These are phyloP conservation scores for Zaprionus africanus DNA, from an alignment of 1,140 invertebrate genomes.

Conservation along the genomic window DNA sequence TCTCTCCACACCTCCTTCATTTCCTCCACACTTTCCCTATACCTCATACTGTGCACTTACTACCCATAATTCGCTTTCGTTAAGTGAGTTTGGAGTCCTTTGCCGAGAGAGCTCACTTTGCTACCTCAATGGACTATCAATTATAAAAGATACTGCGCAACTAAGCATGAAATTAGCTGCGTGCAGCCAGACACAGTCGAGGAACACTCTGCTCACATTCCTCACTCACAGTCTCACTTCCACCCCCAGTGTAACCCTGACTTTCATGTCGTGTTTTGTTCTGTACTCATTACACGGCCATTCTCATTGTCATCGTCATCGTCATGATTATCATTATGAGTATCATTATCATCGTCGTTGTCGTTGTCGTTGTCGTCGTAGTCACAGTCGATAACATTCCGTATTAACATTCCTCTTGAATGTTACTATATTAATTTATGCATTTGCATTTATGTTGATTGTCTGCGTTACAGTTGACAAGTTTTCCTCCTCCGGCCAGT, in stretches of 20 bases:
- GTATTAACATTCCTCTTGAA: conserved; percentile 43
- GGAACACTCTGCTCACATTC: conserved; percentile 6
- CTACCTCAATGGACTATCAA: conserved; percentile 50
- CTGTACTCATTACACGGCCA: conserved; percentile 51
- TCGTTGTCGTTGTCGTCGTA: conserved; percentile 20
- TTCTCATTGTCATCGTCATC: conserved; percentile 41
- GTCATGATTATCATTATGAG: background rate
- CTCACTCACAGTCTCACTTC: conserved; percentile 12
- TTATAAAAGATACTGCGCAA: conserved; percentile 70
- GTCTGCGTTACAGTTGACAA: conserved; percentile 79
- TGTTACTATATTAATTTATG: conserved; percentile 81
- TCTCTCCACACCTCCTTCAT: too few relatives aligned
- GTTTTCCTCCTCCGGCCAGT: conserved; percentile 44
- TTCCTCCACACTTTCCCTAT: too few relatives aligned
- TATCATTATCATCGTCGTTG: conserved; percentile 39
- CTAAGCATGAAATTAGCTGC: conserved; percentile 79
- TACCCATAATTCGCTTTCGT: background rate
- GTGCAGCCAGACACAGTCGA: conserved; percentile 49
- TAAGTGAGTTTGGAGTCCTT: background rate
- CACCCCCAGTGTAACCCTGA: conserved; percentile 47
- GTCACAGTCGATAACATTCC: conserved; percentile 63
- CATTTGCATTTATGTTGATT: conserved; percentile 65
- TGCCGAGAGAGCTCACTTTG: background rate
- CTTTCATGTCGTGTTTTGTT: conserved; percentile 51
- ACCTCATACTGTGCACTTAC: background rate